Percentiles rank a stretch among this genome's conserved stretches.
These are phyloP conservation scores for Ditula angustiorana DNA, from an alignment of 2,888 invertebrate genomes.

Conservation along the genomic window DNA sequence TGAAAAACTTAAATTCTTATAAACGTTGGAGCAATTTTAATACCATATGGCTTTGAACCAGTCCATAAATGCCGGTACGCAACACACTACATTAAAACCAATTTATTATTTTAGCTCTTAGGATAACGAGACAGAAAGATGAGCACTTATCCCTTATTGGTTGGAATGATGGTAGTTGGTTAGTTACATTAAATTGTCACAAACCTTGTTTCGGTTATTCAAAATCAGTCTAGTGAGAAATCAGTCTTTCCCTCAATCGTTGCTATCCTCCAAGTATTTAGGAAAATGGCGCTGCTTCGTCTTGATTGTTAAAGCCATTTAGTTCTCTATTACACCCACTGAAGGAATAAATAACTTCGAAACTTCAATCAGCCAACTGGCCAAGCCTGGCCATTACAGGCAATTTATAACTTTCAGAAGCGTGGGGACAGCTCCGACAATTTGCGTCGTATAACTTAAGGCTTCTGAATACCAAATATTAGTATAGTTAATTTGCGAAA, in stretches of 20 bases:
- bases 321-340: not conserved
- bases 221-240: not conserved
- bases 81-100: too few species aligned
- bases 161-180: too few species aligned
- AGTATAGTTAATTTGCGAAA: slow-evolving; percentile 18
- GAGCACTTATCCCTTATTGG: too few species aligned
- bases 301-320: slow-evolving; percentile 12
- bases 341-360: not conserved
- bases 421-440: not conserved
- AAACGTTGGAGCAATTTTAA: too few species aligned
- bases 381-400: not conserved
- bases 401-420: not conserved
- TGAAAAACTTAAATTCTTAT: too few species aligned
- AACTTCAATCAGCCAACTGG: not conserved
- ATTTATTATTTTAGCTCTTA: too few species aligned
- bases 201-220: not conserved
- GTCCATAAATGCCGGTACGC: too few species aligned
- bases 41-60: too few species aligned
- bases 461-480: slow-evolving; percentile 18
- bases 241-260: slow-evolving; percentile 6
- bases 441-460: not conserved
- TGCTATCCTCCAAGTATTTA: slow-evolving; percentile 24
- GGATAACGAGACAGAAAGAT: too few species aligned
- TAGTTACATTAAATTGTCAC: not conserved
- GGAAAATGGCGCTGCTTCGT: slow-evolving; percentile 13